Evolutionary conservation across 2,797 vertebrate species (phyloP).

Genomic region (Salmo trutta): DNA sequence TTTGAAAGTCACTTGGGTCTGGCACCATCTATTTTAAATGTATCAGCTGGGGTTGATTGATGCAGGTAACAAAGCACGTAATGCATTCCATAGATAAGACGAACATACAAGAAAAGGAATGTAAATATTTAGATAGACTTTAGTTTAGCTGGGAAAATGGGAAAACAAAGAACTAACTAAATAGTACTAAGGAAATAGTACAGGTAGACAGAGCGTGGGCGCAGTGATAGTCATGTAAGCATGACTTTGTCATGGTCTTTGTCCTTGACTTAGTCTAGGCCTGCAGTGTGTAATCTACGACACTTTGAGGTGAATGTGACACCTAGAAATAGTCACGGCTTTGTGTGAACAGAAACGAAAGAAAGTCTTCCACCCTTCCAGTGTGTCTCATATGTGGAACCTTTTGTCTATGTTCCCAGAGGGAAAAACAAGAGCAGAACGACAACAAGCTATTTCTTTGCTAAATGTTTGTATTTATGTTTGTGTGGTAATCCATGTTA

Average conservation of each 20-base stretch:
- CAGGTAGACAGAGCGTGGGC: slow-evolving; percentile 47
- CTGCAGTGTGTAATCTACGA: slow-evolving; percentile 43
- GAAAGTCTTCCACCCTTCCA: slow-evolving; percentile 39
- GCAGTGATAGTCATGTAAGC: slow-evolving; percentile 38
- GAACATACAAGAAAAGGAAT: slow-evolving; percentile 40
- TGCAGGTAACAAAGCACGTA: neutral
- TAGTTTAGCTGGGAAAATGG: slow-evolving; percentile 31
- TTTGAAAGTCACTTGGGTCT: neutral
- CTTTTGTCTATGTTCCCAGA: slow-evolving; percentile 24
- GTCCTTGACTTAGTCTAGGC: slow-evolving; percentile 52
- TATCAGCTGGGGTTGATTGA: slow-evolving; percentile 4
- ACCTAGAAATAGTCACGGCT: slow-evolving; percentile 68
- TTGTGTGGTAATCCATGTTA: slow-evolving; percentile 17
- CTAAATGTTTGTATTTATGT: slow-evolving; percentile 43
- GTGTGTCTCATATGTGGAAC: slow-evolving; percentile 48
- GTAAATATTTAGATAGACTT: too few species aligned
- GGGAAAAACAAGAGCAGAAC: slow-evolving; percentile 58
- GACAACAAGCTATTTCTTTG: slow-evolving; percentile 31
- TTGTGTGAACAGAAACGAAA: slow-evolving; percentile 67
- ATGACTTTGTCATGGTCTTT: slow-evolving; percentile 28
- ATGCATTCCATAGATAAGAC: slow-evolving; percentile 30
- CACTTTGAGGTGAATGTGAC: slow-evolving; percentile 48
- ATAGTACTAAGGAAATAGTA: slow-evolving; percentile 2
- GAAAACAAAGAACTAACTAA: slow-evolving; percentile 42
- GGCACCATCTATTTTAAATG: neutral